A percentile compares a stretch with the other conserved stretches of the same genome.
Evolutionary conservation across 2,797 vertebrate genomes (phyloP).

Genomic region (Mycteria americana): DNA sequence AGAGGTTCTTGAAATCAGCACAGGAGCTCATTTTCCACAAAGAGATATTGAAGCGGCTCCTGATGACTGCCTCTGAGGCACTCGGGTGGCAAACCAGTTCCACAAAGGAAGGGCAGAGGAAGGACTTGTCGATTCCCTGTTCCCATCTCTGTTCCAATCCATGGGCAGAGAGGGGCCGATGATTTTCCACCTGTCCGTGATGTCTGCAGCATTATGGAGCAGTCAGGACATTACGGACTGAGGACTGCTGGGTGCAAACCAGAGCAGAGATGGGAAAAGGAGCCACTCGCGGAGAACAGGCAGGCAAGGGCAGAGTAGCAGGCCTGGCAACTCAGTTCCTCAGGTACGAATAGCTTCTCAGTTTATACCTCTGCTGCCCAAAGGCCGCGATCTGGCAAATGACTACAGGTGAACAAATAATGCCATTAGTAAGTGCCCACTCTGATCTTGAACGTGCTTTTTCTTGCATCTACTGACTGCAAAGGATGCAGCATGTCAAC

Average conservation of each 20-base stretch:
- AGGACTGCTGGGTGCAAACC: not conserved
- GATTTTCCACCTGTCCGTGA: not conserved
- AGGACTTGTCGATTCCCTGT: not conserved
- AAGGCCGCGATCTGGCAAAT: not conserved
- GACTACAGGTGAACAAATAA: not conserved
- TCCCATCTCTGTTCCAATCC: not conserved
- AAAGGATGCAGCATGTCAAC: not conserved
- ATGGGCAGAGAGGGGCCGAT: not conserved
- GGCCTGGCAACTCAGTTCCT: not conserved
- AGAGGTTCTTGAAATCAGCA: not conserved
- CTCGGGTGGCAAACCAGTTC: not conserved
- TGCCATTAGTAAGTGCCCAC: not conserved
- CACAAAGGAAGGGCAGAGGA: not conserved
- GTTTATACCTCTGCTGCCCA: not conserved
- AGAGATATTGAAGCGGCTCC: not conserved
- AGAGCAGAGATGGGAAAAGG: not conserved
- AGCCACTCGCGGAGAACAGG: not conserved
- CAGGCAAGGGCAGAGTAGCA: not conserved
- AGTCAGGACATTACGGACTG: not conserved
- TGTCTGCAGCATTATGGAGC: not conserved
- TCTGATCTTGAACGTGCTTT: rapidly evolving
- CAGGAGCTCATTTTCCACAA: not conserved
- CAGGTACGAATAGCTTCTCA: not conserved
- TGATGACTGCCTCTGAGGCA: not conserved
- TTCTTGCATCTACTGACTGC: not conserved